Evolutionary conservation across 2,888 invertebrate genomes (phyloP).

Genomic region (Tetranychus truncatus): DNA sequence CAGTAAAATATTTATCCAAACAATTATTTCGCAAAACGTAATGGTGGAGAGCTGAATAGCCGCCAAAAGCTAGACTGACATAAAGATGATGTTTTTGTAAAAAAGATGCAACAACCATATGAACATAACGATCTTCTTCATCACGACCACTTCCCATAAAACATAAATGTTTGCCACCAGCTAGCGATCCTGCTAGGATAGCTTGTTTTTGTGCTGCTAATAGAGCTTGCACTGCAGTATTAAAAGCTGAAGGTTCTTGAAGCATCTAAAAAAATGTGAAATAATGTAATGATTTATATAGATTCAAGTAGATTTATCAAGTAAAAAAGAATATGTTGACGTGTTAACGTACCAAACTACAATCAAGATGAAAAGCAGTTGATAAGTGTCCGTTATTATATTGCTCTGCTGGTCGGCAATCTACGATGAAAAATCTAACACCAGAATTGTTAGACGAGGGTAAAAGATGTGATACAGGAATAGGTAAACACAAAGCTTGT

Average conservation of each 20-base stretch:
- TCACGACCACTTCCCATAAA: slow-evolving; percentile 73
- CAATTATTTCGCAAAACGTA: slow-evolving; percentile 16
- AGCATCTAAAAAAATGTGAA: slow-evolving; percentile 48
- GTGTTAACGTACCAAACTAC: slow-evolving; percentile 49
- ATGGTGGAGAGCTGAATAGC: slow-evolving; percentile 44
- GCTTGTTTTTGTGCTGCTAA: slow-evolving; percentile 73
- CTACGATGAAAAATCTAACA: slow-evolving; percentile 81
- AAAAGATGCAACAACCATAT: slow-evolving; percentile 95
- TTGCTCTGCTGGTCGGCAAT: slow-evolving; percentile 87
- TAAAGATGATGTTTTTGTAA: slow-evolving; percentile 79
- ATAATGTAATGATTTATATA: neutral
- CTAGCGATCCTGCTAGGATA: slow-evolving; percentile 55
- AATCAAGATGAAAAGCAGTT: slow-evolving; percentile 93
- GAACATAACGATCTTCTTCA: slow-evolving; percentile 84
- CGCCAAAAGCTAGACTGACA: slow-evolving; percentile 76
- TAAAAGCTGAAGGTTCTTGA: slow-evolving; percentile 83
- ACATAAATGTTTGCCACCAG: slow-evolving; percentile 40
- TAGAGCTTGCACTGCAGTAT: slow-evolving; percentile 78
- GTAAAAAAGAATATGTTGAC: neutral
- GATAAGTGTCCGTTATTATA: slow-evolving; percentile 91
- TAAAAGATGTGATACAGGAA: slow-evolving; percentile 79
- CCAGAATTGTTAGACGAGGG: slow-evolving; percentile 17
- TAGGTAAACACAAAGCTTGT: slow-evolving; percentile 81
- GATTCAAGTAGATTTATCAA: neutral
- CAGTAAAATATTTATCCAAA: slow-evolving; percentile 18